Evolutionary conservation across 2,888 invertebrate species (phyloP).

Genomic region (Campoplex nolae): DNA sequence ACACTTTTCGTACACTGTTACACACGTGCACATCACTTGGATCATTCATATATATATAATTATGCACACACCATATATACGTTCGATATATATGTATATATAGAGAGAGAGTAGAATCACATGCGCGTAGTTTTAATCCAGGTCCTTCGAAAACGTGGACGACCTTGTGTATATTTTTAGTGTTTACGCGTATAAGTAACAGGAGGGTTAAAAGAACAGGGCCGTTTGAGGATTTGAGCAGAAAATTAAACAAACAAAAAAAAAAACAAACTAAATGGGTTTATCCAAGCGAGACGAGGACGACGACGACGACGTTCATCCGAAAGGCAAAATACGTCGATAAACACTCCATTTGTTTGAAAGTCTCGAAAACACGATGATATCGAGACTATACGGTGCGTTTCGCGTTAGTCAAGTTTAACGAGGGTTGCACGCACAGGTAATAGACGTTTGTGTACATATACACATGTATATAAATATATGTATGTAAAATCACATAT

Average conservation of each 20-base stretch:
- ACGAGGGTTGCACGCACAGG: constrained; percentile 46
- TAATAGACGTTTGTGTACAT: constrained; percentile 17
- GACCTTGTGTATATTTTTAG: constrained; percentile 1
- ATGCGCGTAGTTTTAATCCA: constrained; percentile 39
- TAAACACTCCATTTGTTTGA: constrained; percentile 47
- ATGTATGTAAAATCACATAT: constrained; percentile 21
- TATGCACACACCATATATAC: constrained; percentile 29
- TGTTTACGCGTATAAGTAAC: neutral
- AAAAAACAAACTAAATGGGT: constrained; percentile 17
- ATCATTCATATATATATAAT: constrained; percentile 41
- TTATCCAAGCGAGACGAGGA: constrained; percentile 43
- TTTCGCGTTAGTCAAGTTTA: constrained; percentile 41
- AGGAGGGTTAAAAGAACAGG: neutral
- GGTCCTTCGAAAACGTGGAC: constrained; percentile 7
- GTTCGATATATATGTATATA: constrained; percentile 16
- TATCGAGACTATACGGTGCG: constrained; percentile 30
- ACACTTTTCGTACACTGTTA: constrained; percentile 74
- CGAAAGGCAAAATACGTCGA: constrained; percentile 55
- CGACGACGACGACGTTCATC: constrained; percentile 24
- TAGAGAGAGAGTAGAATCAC: constrained; percentile 50
- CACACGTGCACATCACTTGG: constrained; percentile 75
- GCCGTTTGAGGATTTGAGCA: neutral
- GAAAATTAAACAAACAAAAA: too few relatives aligned
- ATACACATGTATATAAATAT: constrained; percentile 7
- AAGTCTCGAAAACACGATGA: constrained; percentile 2